Percentiles rank a stretch among this genome's conserved stretches.
These are phyloP conservation scores for Ceraclea dissimilis DNA, from an alignment of 2,888 invertebrate genomes.

Conservation along the genomic window DNA sequence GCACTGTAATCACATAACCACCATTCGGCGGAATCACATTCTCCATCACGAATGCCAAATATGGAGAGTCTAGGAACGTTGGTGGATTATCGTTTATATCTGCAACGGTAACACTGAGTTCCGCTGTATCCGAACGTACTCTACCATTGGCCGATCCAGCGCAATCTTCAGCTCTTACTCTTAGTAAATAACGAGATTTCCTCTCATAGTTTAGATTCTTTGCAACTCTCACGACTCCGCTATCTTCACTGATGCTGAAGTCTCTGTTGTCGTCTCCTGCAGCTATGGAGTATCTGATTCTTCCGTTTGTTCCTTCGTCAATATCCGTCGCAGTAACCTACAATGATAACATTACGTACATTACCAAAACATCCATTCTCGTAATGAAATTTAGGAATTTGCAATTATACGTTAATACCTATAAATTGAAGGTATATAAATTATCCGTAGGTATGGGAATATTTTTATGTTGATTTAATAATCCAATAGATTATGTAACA, in stretches of 20 bases:
- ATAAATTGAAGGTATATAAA: no score
- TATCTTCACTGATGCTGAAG: constrained; percentile 86
- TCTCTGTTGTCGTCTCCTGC: constrained; percentile 86
- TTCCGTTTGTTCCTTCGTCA: constrained; percentile 83
- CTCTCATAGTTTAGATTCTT: constrained; percentile 92
- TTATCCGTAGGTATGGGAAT: no score
- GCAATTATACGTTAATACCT: not conserved
- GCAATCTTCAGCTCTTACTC: constrained; percentile 83
- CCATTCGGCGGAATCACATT: constrained; percentile 75
- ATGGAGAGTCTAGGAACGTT: constrained; percentile 89
- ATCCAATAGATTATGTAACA: constrained; percentile 6
- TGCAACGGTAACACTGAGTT: constrained; percentile 74
- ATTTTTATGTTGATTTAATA: not conserved
- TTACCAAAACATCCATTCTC: constrained; percentile 13
- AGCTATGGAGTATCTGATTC: constrained; percentile 83
- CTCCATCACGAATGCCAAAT: constrained; percentile 89
- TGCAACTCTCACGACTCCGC: constrained; percentile 83
- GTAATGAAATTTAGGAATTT: not conserved
- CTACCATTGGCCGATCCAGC: constrained; percentile 57
- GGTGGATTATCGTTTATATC: constrained; percentile 94
- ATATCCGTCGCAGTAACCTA: constrained; percentile 84
- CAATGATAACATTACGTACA: constrained; percentile 11
- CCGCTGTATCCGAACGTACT: constrained; percentile 66
- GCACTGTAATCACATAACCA: constrained; percentile 74
- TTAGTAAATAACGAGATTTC: constrained; percentile 73